phyloP scores from a whole-genome alignment of 2,797 vertebrate species.

The Muscicapa comitata region DNA sequence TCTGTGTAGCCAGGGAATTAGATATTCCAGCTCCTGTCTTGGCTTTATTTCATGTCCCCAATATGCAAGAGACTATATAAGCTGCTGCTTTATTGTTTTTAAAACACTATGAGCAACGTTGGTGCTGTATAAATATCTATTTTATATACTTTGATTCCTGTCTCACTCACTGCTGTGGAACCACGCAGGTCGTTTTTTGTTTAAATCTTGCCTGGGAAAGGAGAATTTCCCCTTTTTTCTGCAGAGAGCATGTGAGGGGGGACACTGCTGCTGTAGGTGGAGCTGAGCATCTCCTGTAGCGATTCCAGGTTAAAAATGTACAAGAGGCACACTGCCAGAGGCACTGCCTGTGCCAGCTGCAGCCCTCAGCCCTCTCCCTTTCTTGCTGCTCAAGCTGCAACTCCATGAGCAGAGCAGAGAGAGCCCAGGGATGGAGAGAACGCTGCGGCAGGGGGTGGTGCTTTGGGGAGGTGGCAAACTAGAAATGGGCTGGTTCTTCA shows the following conservation, averaged over 20 bases:
- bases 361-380: rapidly evolving
- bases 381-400: neutral
- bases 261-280: rapidly evolving
- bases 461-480: neutral
- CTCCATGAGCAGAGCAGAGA: neutral
- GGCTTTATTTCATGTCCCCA: conserved; percentile 55
- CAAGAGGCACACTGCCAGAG: neutral
- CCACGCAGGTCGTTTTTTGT: neutral
- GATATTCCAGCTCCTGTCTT: conserved; percentile 31
- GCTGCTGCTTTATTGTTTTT: conserved; percentile 54
- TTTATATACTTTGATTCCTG: conserved; percentile 56
- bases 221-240: neutral
- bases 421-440: neutral
- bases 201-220: neutral
- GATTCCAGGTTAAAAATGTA: rapidly evolving
- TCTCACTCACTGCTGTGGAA: neutral
- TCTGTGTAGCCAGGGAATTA: conserved; percentile 43
- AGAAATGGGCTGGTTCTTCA: rapidly evolving
- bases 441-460: rapidly evolving
- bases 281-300: neutral
- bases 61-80: conserved; percentile 62
- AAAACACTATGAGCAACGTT: conserved; percentile 15
- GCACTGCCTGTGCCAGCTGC: rapidly evolving
- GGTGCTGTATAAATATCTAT: conserved; percentile 23
- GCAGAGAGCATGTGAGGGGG: neutral